Evolutionary conservation across 1,140 invertebrate genomes (phyloP).

Genomic region (Trachymyrmex septentrionalis): DNA sequence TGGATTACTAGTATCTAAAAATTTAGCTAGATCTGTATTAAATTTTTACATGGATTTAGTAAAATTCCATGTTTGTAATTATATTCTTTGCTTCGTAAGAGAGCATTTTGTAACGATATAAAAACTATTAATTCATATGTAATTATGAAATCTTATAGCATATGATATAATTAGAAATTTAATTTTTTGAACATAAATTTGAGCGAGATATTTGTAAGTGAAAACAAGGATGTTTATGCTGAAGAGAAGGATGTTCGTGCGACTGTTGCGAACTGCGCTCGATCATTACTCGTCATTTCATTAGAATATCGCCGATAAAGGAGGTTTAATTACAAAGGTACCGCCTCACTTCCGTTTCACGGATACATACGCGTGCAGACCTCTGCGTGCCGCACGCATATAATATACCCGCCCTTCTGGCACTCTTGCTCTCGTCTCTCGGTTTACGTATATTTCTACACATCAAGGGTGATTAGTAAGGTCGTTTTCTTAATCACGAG

Average conservation of each 20-base stretch:
- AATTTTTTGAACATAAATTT: neutral
- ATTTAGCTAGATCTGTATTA: too few relatives aligned
- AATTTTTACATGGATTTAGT: too few relatives aligned
- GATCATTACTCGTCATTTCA: slow-evolving; percentile 83
- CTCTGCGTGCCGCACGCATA: slow-evolving; percentile 80
- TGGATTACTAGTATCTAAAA: too few relatives aligned
- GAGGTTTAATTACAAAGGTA: slow-evolving; percentile 84
- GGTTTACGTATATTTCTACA: slow-evolving; percentile 64
- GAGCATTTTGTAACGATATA: neutral
- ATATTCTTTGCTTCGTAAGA: neutral
- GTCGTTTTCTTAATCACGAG: slow-evolving; percentile 75
- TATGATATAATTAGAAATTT: neutral
- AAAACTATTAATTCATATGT: neutral
- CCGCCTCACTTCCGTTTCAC: slow-evolving; percentile 78
- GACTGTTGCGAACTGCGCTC: slow-evolving; percentile 67
- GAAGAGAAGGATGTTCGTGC: slow-evolving; percentile 23
- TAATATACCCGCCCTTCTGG: slow-evolving; percentile 60
- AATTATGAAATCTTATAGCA: neutral
- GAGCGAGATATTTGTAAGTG: neutral
- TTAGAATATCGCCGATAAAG: slow-evolving; percentile 84
- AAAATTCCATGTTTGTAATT: neutral
- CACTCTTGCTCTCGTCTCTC: slow-evolving; percentile 26
- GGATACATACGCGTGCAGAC: slow-evolving; percentile 64
- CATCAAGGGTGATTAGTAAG: slow-evolving; percentile 73
- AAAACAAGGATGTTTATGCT: neutral